Evolutionary conservation across 1,140 invertebrate genomes (phyloP), one percentile per base, ranked within the genome.

Genomic region (Contarinia nasturtii): DNA sequence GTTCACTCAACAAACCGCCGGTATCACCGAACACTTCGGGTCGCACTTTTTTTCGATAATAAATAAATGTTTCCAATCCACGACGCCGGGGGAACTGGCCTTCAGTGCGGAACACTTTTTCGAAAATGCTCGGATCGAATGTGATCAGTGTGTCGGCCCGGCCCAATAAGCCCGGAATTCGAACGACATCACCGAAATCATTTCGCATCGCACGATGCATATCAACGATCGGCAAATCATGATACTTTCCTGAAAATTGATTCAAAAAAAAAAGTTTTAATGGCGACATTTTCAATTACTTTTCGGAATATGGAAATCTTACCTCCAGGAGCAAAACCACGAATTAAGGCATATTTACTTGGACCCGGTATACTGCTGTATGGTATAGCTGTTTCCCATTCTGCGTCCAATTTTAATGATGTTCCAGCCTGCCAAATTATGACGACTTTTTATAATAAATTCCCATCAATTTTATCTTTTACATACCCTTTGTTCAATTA

Each of bases 281-380:
- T n/a, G n/a, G n/a, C n/a, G n/a, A n/a, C n/a, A n/a, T n/a, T n/a
- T n/a, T n/a, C n/a, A 27, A 27, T 27, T 27, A 5, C 27, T 27
- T 27, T n/a, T n/a, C n/a, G n/a, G n/a, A n/a, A n/a, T n/a, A n/a
- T n/a, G n/a, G n/a, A n/a, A n/a, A n/a, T n/a, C 36, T 41, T 18
- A 60, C 58, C 58, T 7, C 58, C 58, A 14, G 58, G 58, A 33
- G 60, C 15, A 33, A 57, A 60, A 19, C 44, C 51, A 2, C 53
- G 51, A n/a, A 60, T 2, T 8, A 54, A 36, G 12, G 51, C 52
- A 15, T 42, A 40, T 0, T 15, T 33, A 8, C 44, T 50, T 1
- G 58, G 58, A 37, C 58, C 58, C 2, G 58, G 58, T 14, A 60
- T 46, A 18, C 48, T 46, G 2, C 7, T 12, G 34, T 51, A 60